Conservation (phyloP, 2,888 invertebrate species). For the Athalia circularis region DNA sequence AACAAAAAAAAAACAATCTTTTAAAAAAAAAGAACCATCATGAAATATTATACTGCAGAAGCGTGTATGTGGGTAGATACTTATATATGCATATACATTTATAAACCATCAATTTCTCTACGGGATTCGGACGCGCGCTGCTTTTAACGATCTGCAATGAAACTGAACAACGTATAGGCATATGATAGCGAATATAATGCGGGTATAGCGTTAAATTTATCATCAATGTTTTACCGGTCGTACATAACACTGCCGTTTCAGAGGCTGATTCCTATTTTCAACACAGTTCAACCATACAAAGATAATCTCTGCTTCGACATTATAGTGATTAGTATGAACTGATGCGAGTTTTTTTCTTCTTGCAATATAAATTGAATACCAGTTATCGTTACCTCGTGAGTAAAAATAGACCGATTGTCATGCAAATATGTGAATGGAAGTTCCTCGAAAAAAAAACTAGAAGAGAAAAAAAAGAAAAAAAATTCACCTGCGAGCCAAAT, state of each 20-base stretch:
- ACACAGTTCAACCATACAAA: constrained; percentile 4
- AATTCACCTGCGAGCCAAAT: too few relatives aligned
- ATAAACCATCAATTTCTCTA: constrained; percentile 23
- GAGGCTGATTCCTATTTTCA: constrained; percentile 30
- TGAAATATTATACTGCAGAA: too few relatives aligned
- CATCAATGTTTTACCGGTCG: constrained; percentile 16
- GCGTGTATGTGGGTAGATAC: background rate
- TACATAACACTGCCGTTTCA: constrained; percentile 10
- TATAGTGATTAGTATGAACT: background rate
- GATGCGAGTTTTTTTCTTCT: background rate
- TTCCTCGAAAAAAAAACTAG: too few relatives aligned
- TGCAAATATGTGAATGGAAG: too few relatives aligned
- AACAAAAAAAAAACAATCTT: too few relatives aligned
- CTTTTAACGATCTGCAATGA: constrained; percentile 27
- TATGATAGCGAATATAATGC: constrained; percentile 14
- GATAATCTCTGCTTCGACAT: constrained; percentile 1
- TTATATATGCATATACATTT: background rate
- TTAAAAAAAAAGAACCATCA: too few relatives aligned
- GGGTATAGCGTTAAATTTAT: constrained; percentile 20
- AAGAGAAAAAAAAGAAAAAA: too few relatives aligned
- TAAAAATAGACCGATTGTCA: too few relatives aligned
- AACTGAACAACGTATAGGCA: constrained; percentile 39
- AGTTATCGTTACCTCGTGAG: too few relatives aligned
- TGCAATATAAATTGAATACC: background rate
- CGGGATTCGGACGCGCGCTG: constrained; percentile 27